Evolutionary conservation across 2,113 vertebrate genomes (phyloP), one percentile per base, ranked within the genome.

Genomic region (Odobenus rosmarus): DNA sequence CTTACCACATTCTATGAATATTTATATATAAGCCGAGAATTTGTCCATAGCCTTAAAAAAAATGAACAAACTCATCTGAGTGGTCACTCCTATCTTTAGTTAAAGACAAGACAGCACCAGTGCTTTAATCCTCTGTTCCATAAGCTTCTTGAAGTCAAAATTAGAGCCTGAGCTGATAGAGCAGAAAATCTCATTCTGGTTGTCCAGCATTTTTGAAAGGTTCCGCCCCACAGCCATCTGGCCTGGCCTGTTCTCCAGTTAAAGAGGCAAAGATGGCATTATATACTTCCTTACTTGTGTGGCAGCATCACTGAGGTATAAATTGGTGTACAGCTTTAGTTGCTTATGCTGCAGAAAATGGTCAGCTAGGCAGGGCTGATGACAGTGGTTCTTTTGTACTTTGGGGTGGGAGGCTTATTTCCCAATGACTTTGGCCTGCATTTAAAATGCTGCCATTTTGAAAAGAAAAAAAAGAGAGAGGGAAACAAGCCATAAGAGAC

Each of bases 91-190:
- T 90, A 2, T 93, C 89, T 87, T 91, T 95, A 93, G 85, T 82
- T 80, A 86, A 93, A 92, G 86, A 79, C 84, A 93, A 21, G 85
- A 74, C 46, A 61, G 51, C 19, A 51, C 42, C n/a, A 36, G 42
- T n/a, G 51, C 64, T 33, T 90, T 98, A 95, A 93, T 97, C 97
- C 91, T 88, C 24, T 90, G 82, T 59, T 74, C 62, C 61, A 19
- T 96, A 96, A 98, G 97, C 95, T 97, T 92, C 98, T 97, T 89
- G 96, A 94, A 96, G 95, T 94, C 90, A 95, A 76, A 97, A 95
- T 97, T 97, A 90, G 95, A 94, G 64, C 72, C 67, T 96, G 95
- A 92, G 96, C 95, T 90, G 88, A 76, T 59, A 49, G 90, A 94
- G 88, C 93, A 91, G 88, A 90, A 92, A 93, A 83, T 59, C 96